A percentile compares a stretch with the other conserved stretches of the same genome.
Evolutionary conservation across 2,113 vertebrate genomes (phyloP).

Genomic region (Burhinus oedicnemus): DNA sequence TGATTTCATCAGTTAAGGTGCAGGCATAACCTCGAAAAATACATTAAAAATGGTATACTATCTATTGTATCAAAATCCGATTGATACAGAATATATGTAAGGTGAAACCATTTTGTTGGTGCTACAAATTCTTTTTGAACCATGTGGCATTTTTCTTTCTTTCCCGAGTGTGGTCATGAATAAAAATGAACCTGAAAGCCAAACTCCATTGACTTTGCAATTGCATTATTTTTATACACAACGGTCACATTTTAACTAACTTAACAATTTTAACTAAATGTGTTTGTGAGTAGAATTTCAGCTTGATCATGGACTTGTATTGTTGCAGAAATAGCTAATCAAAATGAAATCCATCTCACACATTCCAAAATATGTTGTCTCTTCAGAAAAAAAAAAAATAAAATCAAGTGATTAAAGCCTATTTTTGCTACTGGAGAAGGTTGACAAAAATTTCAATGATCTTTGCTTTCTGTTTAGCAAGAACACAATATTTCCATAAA

Average conservation of each 20-base stretch:
- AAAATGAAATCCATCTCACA: neutral
- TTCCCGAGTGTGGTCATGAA: neutral
- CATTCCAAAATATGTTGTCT: neutral
- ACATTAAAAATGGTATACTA: neutral
- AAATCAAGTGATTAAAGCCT: neutral
- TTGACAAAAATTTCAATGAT: neutral
- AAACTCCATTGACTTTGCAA: neutral
- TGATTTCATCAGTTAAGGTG: neutral
- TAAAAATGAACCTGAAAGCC: neutral
- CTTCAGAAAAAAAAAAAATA: neutral
- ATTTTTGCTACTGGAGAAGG: neutral
- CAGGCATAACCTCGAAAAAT: neutral
- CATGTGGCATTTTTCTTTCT: neutral
- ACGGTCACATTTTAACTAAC: neutral
- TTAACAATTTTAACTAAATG: neutral
- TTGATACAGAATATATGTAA: neutral
- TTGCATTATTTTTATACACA: neutral
- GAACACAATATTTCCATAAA: conserved; percentile 1
- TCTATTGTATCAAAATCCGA: neutral
- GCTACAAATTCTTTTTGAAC: neutral
- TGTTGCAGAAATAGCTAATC: neutral
- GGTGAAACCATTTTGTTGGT: neutral
- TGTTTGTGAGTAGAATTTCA: neutral
- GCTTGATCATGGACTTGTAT: neutral
- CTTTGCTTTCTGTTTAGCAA: neutral